These are phyloP conservation scores for Amphimedon queenslandica DNA, from an alignment of 37 sponge, comb jelly and placozoan species.

Conservation along the genomic window DNA sequence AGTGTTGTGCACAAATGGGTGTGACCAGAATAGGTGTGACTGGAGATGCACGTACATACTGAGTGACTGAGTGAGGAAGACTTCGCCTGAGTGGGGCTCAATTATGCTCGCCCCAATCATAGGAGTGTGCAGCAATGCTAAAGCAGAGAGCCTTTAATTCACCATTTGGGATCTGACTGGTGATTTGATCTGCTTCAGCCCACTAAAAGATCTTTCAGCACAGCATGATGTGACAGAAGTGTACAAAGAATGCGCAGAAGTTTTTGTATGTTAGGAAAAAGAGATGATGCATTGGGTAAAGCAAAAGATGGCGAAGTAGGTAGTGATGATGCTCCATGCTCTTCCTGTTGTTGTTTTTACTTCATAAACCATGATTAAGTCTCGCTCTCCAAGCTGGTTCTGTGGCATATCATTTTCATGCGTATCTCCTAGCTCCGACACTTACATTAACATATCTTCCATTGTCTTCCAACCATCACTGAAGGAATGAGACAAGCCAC, in stretches of 20 bases:
- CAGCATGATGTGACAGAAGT: slow-evolving; percentile 20
- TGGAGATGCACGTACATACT: too few species aligned
- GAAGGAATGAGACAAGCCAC: slow-evolving; percentile 10
- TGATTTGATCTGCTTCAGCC: slow-evolving; percentile 35
- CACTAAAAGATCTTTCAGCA: slow-evolving; percentile 36
- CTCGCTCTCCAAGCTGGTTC: slow-evolving; percentile 4
- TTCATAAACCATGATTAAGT: slow-evolving; percentile 13
- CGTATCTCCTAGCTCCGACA: not conserved
- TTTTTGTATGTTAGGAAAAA: slow-evolving; percentile 13
- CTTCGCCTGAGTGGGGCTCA: too few species aligned
- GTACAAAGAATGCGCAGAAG: slow-evolving; percentile 16
- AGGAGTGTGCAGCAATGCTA: slow-evolving; percentile 21
- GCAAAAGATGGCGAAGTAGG: slow-evolving; percentile 8
- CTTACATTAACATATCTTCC: not conserved
- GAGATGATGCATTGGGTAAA: not conserved
- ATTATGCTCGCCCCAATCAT: too few species aligned
- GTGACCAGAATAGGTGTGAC: too few species aligned
- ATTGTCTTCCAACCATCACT: not conserved
- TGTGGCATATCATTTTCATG: slow-evolving; percentile 11
- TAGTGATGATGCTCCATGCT: slow-evolving; percentile 13
- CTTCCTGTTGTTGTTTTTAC: slow-evolving; percentile 8
- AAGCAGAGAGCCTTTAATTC: slow-evolving; percentile 5
- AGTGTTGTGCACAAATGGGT: too few species aligned
- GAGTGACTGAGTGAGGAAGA: too few species aligned
- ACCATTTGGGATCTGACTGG: slow-evolving; percentile 19